Base-by-base conservation (phyloP, 2,113 vertebrate species). In the Mustela nigripes region DNA sequence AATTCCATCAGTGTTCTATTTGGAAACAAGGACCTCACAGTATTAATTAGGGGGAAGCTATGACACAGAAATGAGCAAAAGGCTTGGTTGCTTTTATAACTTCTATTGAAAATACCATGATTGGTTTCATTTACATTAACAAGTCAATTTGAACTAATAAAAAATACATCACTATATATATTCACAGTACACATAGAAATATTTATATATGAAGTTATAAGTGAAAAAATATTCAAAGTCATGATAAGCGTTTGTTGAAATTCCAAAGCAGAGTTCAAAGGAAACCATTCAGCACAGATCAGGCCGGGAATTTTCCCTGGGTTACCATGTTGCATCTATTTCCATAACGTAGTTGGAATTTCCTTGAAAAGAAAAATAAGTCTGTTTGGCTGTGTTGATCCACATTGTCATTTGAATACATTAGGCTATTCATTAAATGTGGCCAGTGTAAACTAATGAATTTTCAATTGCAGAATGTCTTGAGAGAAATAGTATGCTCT, bases 181-280 rank as follows among this genome's bases (percentile, higher is more conserved):
- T 69, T 88, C 74, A 80, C 19, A 58, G 60, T 50, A 67, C n/a
- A 5, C 26, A 48, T 21, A 71, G 33, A 53, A 45, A 71, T 87
- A 94, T 88, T 73, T 83, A 88, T n/a, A n/a, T 79, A 36, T 65
- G 31, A 16, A 73, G 63, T 62, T 63, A 42, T 65, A 16, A 48
- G 31, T 31, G 78, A 88, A 85, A 74, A 89, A 65, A 63, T 7
- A 73, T 12, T 79, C 60, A 69, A 79, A 87, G 5, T 91, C n/a
- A 26, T n/a, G 63, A 24, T 39, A 82, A 89, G 42, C 8, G 50
- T 92, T 78, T 91, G 50, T 95, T 65, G 48, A 89, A 53, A 92
- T 67, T 74, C 48, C 67, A 91, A 78, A 96, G 26, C 22, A 63
- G 76, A 74, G 21, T 80, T 96, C 69, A 79, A 67, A 92, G 36